Percentiles rank a stretch among this genome's conserved stretches.
Conservation (phyloP, 2,113 vertebrate species). For the Ophthalmolycus amberensis region DNA sequence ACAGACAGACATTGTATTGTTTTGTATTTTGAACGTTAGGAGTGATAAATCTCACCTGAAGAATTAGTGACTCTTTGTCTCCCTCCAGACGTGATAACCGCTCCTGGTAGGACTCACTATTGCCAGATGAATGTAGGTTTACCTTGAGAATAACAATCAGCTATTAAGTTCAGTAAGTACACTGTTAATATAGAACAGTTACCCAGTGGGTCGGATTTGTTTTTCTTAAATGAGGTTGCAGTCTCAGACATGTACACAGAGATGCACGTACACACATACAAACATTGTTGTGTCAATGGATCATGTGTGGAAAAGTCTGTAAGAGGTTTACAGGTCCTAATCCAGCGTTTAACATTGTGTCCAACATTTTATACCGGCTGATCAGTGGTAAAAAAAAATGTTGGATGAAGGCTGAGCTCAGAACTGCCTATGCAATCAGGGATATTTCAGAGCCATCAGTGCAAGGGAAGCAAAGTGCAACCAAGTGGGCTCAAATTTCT, state of each 20-base stretch:
- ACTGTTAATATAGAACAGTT: slow-evolving; percentile 37
- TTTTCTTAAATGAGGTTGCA: slow-evolving; percentile 9
- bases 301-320: slow-evolving; percentile 12
- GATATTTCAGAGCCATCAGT: slow-evolving; percentile 34
- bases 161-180: slow-evolving; percentile 38
- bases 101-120: slow-evolving; percentile 93
- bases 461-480: slow-evolving; percentile 44
- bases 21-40: not conserved
- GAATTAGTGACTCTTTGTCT: slow-evolving; percentile 96
- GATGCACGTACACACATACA: not conserved
- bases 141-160: slow-evolving; percentile 80
- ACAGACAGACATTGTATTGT: not conserved
- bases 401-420: not conserved
- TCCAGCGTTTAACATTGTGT: slow-evolving; percentile 51
- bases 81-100: slow-evolving; percentile 94
- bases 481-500: slow-evolving; percentile 50
- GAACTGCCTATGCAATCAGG: slow-evolving; percentile 23
- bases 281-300: slow-evolving; percentile 28
- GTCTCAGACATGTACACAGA: not conserved
- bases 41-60: slow-evolving; percentile 88
- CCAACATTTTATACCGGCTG: slow-evolving; percentile 34
- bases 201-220: slow-evolving; percentile 28
- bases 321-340: slow-evolving; percentile 65
- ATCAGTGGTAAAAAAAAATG: slow-evolving; percentile 24
- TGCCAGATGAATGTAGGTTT: slow-evolving; percentile 84